Evolutionary conservation across 2,888 invertebrate genomes (phyloP).

Genomic region (Leptinotarsa juncta): DNA sequence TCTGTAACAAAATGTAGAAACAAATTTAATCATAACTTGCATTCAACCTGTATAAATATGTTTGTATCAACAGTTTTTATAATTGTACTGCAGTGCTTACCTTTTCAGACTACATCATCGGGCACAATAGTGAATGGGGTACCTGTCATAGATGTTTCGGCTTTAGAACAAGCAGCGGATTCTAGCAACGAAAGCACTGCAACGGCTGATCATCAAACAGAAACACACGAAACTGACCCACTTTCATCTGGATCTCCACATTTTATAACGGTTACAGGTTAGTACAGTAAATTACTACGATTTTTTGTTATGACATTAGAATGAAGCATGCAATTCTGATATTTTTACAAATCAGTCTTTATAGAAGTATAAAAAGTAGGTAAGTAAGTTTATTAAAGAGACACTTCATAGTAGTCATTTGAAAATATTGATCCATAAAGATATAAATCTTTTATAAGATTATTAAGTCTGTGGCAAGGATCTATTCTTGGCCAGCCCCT

Average conservation of each 20-base stretch:
- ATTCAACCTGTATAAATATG: background rate
- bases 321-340: background rate
- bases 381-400: background rate
- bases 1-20: constrained; percentile 2
- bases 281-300: background rate
- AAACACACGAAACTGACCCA: constrained; percentile 68
- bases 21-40: background rate
- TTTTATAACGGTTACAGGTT: constrained; percentile 81
- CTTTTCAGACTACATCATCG: constrained; percentile 54
- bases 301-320: too few species aligned
- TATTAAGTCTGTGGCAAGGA: too few species aligned
- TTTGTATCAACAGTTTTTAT: background rate
- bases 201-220: constrained; percentile 52
- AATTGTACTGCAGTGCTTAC: constrained; percentile 28
- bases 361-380: background rate
- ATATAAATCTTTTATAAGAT: too few species aligned
- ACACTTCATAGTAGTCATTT: background rate
- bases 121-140: constrained; percentile 63
- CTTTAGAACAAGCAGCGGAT: constrained; percentile 70
- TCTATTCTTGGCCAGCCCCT: too few species aligned
- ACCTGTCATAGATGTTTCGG: constrained; percentile 66
- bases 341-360: background rate
- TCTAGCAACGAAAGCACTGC: constrained; percentile 69
- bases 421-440: too few species aligned
- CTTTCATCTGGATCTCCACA: constrained; percentile 68